Conservation (phyloP, 35 echinoderm and acorn worm genomes). For the Apostichopus parvimensis region DNA sequence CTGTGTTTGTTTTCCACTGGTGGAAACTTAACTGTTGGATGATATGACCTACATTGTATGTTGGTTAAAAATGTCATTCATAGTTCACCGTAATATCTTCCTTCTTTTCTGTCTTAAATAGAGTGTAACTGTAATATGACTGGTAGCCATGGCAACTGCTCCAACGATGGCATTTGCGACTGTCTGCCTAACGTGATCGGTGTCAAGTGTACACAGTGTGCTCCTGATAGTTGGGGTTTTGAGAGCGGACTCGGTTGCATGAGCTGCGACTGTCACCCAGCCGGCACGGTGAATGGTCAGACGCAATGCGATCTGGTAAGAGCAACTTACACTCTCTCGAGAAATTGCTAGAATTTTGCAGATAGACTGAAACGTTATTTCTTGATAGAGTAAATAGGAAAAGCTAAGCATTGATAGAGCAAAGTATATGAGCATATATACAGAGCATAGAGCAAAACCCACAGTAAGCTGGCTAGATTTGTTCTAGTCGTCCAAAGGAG, state of each 20-base stretch:
- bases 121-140: constrained; percentile 76
- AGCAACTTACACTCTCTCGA: background rate
- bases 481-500: no score
- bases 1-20: no score
- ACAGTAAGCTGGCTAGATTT: no score
- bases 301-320: constrained; percentile 90
- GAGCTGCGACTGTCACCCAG: constrained; percentile 80
- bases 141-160: constrained; percentile 93
- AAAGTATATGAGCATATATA: no score
- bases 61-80: no score
- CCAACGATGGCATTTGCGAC: constrained; percentile 64
- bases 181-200: constrained; percentile 90
- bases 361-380: background rate
- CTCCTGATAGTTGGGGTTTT: constrained; percentile 75
- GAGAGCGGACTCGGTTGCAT: constrained; percentile 76
- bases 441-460: no score
- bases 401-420: no score
- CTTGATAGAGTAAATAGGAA: background rate
- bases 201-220: constrained; percentile 75
- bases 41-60: no score
- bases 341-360: background rate
- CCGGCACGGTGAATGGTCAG: constrained; percentile 60
- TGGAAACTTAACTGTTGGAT: no score
- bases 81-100: background rate
- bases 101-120: constrained; percentile 33